Evolutionary conservation across 2,888 invertebrate genomes (phyloP).

Genomic region (Brachyopa scutellaris): DNA sequence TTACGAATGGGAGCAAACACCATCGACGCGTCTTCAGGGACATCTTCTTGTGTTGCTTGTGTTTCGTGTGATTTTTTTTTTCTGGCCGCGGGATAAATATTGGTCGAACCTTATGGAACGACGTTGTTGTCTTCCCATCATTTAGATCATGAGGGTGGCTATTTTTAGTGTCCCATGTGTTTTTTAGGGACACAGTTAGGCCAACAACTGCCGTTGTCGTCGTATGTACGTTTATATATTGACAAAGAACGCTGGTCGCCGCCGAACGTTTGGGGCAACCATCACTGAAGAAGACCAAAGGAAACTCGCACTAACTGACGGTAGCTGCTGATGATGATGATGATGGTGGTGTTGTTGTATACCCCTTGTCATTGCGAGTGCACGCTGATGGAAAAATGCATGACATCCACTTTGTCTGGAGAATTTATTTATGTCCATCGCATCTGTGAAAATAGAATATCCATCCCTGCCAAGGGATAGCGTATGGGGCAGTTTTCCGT

Average conservation of each 20-base stretch:
- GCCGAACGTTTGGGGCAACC: conserved; percentile 43
- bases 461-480: conserved; percentile 65
- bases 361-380: conserved; percentile 71
- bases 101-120: conserved; percentile 69
- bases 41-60: conserved; percentile 40
- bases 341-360: too few species aligned
- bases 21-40: conserved; percentile 60
- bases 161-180: conserved; percentile 72
- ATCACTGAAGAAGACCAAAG: conserved; percentile 58
- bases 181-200: conserved; percentile 72
- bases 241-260: conserved; percentile 62
- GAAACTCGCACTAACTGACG: conserved; percentile 62
- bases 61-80: conserved; percentile 37
- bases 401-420: conserved; percentile 73
- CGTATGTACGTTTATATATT: conserved; percentile 5
- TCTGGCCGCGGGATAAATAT: conserved; percentile 64
- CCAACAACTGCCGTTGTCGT: conserved; percentile 61
- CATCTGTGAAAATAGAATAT: conserved; percentile 72
- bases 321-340: conserved; percentile 44
- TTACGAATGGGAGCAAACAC: conserved; percentile 72
- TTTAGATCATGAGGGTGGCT: conserved; percentile 73
- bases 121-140: conserved; percentile 71
- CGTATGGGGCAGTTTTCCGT: conserved; percentile 68
- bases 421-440: conserved; percentile 71
- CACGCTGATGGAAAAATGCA: conserved; percentile 71